Evolutionary conservation across 2,888 invertebrate genomes (phyloP), one percentile per base, ranked within the genome.

Genomic region (Nymphalis polychloros): DNA sequence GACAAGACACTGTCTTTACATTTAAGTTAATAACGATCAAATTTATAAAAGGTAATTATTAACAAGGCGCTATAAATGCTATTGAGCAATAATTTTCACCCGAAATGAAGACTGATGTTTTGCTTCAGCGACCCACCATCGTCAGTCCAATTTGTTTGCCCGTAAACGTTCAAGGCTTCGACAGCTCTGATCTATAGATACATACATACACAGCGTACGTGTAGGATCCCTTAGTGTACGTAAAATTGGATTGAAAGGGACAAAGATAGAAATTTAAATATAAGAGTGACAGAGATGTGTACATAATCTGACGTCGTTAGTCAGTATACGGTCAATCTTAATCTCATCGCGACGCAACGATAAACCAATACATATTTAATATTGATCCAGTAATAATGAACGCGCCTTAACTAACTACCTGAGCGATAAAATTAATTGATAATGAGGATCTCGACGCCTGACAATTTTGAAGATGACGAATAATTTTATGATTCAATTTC

Each of bases 361-460:
- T 66, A 53, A 61, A 61, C 47, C 61, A 66, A 61, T 72, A 63
- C 31, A 55, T 55, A 55, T 67, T 52, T 65, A 63, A 65, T 67
- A 72, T 71, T 69, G 63, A 67, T 59, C 64, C 67, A 62, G 71
- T 64, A 55, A 61, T 69, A 66, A 69, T 67, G 62, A 71, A 71
- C 67, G 65, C 35, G 52, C n/a, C 52, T 60, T 63, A 66, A 70
- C 63, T 63, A 72, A 70, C 63, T 65, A 72, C 61, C 66, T 70
- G 65, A 69, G 65, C 68, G 65, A 72, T 70, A 66, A 71, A 71
- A 71, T 73, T 71, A 72, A 71, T 73, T 73, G 69, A 69, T 69
- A 72, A 70, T 70, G 65, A 71, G 69, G 46, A 63, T 68, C 67
- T 70, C 63, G 68, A 68, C 64, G 60, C 68, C 70, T 72, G 70